phyloP scores from a whole-genome alignment of 2,888 invertebrate genomes.

The Tolmerus cingulatus region DNA sequence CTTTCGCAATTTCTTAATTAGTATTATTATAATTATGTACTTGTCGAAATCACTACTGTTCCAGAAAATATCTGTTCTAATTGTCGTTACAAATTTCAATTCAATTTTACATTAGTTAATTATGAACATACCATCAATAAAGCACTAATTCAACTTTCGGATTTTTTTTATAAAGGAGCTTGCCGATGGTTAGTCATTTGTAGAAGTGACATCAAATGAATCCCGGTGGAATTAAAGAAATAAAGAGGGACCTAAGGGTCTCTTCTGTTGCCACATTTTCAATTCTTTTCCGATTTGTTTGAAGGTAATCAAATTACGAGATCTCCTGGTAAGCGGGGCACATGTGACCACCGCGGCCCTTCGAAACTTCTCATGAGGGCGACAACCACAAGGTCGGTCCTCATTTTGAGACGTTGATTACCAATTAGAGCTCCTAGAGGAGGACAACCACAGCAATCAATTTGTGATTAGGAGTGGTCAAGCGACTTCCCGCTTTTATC shows the following conservation, averaged over 20 bases:
- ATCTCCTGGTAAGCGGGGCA: background rate
- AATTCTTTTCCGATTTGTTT: background rate
- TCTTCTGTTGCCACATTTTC: background rate
- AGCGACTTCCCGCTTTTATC: background rate
- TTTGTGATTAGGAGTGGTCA: conserved; percentile 21
- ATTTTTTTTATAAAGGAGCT: background rate
- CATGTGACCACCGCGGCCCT: background rate
- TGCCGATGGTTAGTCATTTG: background rate
- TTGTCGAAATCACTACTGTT: too few relatives aligned
- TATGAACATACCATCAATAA: background rate
- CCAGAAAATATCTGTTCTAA: too few relatives aligned
- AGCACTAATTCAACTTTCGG: background rate
- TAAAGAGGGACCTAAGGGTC: background rate
- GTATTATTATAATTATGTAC: too few relatives aligned
- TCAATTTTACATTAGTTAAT: too few relatives aligned
- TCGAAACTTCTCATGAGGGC: conserved; percentile 5
- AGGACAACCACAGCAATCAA: background rate
- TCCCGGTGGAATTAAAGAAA: background rate
- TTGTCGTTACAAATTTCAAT: too few relatives aligned
- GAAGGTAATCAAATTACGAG: conserved; percentile 6
- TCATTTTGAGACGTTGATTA: conserved; percentile 22
- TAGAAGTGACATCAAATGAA: conserved; percentile 4
- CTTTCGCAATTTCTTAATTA: too few relatives aligned
- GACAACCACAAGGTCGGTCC: background rate
- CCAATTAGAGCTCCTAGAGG: background rate